Evolutionary conservation across 2,888 invertebrate genomes (phyloP).

Genomic region (Dolomedes plantarius): DNA sequence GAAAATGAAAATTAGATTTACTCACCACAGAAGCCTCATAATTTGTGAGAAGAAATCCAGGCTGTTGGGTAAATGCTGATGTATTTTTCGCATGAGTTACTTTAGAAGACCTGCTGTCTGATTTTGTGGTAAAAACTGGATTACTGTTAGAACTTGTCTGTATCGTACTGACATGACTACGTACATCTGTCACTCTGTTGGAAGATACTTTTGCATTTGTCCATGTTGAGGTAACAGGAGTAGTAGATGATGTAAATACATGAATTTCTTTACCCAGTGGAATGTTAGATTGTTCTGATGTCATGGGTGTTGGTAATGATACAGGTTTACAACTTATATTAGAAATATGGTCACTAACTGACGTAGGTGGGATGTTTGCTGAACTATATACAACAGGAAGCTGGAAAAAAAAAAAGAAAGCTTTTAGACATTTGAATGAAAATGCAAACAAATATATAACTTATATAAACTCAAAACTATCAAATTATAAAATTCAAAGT

Average conservation of each 20-base stretch:
- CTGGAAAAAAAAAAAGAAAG: slow-evolving; percentile 14
- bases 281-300: slow-evolving; percentile 49
- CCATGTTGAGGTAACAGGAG: slow-evolving; percentile 37
- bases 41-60: slow-evolving; percentile 32
- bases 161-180: slow-evolving; percentile 44
- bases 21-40: slow-evolving; percentile 60
- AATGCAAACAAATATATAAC: too few relatives aligned
- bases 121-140: slow-evolving; percentile 60
- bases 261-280: slow-evolving; percentile 28
- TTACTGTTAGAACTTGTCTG: slow-evolving; percentile 20
- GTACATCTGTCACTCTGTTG: slow-evolving; percentile 31
- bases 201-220: slow-evolving; percentile 41
- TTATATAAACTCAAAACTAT: too few relatives aligned
- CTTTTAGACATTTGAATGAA: too few relatives aligned
- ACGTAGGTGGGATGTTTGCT: slow-evolving; percentile 33
- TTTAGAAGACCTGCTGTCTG: slow-evolving; percentile 58
- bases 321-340: slow-evolving; percentile 43
- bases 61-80: slow-evolving; percentile 49
- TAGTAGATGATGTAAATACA: background rate
- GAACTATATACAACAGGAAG: slow-evolving; percentile 41
- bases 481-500: too few relatives aligned
- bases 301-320: slow-evolving; percentile 6
- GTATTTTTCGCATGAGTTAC: slow-evolving; percentile 39
- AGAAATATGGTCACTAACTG: slow-evolving; percentile 26
- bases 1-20: too few relatives aligned